Percentiles rank a stretch among this genome's conserved stretches.
phyloP scores from a whole-genome alignment of 2,888 invertebrate species.

The Escarpia spicata region DNA sequence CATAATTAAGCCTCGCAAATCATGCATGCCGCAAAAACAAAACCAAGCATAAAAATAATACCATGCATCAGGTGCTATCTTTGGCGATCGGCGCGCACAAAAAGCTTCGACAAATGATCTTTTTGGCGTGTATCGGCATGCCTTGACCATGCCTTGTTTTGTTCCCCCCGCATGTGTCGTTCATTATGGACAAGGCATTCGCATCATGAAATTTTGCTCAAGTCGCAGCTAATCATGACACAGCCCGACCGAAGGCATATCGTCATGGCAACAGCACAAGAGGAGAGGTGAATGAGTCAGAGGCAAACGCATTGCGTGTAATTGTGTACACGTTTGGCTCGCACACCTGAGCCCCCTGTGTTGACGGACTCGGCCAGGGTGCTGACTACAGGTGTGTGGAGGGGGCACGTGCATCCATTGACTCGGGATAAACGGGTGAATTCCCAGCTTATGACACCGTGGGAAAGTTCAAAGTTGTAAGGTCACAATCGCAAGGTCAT shows the following conservation, averaged over 20 bases:
- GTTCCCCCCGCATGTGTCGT: neutral
- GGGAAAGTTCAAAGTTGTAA: neutral
- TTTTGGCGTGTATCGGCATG: neutral
- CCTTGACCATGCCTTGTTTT: neutral
- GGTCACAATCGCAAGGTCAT: neutral
- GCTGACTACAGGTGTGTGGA: neutral
- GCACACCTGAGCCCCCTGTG: slow-evolving; percentile 8
- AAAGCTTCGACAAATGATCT: neutral
- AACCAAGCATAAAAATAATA: neutral
- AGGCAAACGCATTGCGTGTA: slow-evolving; percentile 12
- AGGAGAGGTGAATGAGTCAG: slow-evolving; percentile 16
- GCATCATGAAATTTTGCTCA: neutral
- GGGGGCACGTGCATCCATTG: neutral
- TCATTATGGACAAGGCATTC: neutral
- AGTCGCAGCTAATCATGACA: neutral
- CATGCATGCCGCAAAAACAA: neutral
- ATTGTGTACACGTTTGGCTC: neutral
- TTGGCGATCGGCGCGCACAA: neutral
- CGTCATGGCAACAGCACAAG: neutral
- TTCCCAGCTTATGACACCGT: neutral
- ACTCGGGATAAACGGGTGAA: neutral
- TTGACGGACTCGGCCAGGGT: neutral
- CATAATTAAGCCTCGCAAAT: neutral
- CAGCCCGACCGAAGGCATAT: neutral
- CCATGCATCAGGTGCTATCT: neutral